Evolutionary conservation across 2,797 vertebrate species (phyloP), one percentile per base, ranked within the genome.

Genomic region (Lepilemur septentrionalis): DNA sequence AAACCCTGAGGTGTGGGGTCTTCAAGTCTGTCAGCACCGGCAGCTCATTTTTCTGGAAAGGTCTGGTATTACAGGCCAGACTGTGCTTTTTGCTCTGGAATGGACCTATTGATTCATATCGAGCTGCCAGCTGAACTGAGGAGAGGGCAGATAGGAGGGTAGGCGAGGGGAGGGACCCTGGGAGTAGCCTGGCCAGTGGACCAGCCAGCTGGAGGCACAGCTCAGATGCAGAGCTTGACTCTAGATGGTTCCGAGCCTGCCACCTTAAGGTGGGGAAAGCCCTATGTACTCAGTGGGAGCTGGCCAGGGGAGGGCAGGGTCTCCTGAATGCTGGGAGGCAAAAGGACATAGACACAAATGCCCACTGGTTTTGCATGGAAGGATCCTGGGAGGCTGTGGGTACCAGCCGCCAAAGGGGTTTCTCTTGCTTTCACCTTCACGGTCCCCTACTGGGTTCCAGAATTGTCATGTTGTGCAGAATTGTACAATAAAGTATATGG

Each of bases 1-100:
- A 67, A 81, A 7, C 38, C 28, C 46, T 0, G 46, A 52, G 85
- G 35, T 25, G 48, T 20, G 38, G 73, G 90, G 61, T 43, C 32
- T 83, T 92, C 78, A 22, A 75, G 67, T 59, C 11, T 30, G 38
- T 85, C 86, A 43, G 12, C 8, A 3, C 9, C 12, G 3, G 84
- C 38, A 82, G 83, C 88, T 94, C 1, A 41, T 89, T 90, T 90
- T 73, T 90, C 61, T 8, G 4, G 83, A 91, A 73, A 75, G 91
- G 59, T 67, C 65, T 88, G 93, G 48, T 63, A 14, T 50, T 11
- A 32, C 38, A 81, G 2, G 3, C 22, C 57, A 12, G 46, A n/a
- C 30, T 67, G 28, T 89, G 95, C 72, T 96, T 89, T 97, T 98
- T 97, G 96, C 79, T 97, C 97, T 41, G 79, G 32, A 95, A 69